These are phyloP conservation scores for Girardia tigrina DNA, from an alignment of 2,888 invertebrate species.

Conservation along the genomic window DNA sequence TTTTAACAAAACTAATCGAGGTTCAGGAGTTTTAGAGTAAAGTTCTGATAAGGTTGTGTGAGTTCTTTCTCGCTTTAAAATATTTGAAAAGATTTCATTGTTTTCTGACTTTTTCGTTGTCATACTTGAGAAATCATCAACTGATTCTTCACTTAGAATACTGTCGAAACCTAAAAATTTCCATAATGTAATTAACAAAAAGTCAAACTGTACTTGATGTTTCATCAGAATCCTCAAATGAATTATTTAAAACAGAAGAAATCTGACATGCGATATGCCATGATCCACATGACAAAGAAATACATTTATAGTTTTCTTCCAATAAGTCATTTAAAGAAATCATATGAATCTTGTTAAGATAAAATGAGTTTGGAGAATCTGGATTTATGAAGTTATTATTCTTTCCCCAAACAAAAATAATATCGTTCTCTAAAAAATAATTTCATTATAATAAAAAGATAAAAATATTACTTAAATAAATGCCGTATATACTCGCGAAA, in stretches of 20 bases:
- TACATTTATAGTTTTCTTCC: background rate
- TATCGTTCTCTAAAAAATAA: background rate
- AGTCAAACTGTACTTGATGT: too few species aligned
- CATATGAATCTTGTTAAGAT: background rate
- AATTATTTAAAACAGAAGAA: background rate
- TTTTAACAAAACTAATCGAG: background rate
- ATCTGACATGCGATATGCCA: background rate
- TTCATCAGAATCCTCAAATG: background rate
- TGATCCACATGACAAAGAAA: background rate
- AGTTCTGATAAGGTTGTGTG: background rate
- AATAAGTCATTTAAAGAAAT: background rate
- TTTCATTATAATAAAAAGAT: too few species aligned
- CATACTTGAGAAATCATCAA: background rate
- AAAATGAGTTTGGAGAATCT: background rate
- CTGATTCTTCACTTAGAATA: background rate
- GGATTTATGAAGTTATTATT: background rate
- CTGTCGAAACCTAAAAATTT: background rate
- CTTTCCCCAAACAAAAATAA: background rate
- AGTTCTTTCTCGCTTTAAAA: background rate
- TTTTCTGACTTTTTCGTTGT: background rate
- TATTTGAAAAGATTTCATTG: background rate
- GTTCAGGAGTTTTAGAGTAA: background rate
- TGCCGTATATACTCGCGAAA: too few species aligned
- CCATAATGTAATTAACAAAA: too few species aligned
- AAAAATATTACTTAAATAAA: too few species aligned